phyloP scores from a whole-genome alignment of 2,113 vertebrate genomes.

The Myocastor coypus region DNA sequence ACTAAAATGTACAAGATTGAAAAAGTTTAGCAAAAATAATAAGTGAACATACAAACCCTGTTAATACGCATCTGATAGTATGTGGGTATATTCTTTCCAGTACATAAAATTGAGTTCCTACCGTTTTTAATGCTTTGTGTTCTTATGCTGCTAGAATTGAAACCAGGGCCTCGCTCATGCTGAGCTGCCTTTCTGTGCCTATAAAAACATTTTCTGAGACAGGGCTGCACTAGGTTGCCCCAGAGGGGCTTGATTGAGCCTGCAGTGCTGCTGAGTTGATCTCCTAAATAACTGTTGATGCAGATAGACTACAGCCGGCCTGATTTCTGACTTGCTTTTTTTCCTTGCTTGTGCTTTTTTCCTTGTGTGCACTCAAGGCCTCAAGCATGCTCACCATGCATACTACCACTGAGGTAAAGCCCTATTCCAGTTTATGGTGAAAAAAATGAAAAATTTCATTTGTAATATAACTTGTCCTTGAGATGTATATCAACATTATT shows the following conservation, averaged over 20 bases:
- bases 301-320: not conserved
- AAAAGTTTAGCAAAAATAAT: not conserved
- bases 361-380: not conserved
- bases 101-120: conserved; percentile 19
- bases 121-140: not conserved
- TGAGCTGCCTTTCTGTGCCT: not conserved
- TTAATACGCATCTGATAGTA: conserved; percentile 8
- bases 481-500: not conserved
- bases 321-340: not conserved
- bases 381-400: not conserved
- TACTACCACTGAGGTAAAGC: not conserved
- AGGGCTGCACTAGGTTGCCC: not conserved
- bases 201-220: not conserved
- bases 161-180: not conserved
- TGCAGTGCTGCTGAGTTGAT: not conserved
- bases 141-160: not conserved
- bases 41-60: not conserved
- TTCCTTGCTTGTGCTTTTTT: not conserved
- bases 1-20: not conserved
- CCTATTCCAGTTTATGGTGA: not conserved
- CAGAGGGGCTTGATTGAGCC: not conserved
- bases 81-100: conserved; percentile 10
- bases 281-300: not conserved
- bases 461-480: not conserved
- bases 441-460: not conserved